Evolutionary conservation across 2,113 vertebrate genomes (phyloP).

Genomic region (Otocyon megalotis): DNA sequence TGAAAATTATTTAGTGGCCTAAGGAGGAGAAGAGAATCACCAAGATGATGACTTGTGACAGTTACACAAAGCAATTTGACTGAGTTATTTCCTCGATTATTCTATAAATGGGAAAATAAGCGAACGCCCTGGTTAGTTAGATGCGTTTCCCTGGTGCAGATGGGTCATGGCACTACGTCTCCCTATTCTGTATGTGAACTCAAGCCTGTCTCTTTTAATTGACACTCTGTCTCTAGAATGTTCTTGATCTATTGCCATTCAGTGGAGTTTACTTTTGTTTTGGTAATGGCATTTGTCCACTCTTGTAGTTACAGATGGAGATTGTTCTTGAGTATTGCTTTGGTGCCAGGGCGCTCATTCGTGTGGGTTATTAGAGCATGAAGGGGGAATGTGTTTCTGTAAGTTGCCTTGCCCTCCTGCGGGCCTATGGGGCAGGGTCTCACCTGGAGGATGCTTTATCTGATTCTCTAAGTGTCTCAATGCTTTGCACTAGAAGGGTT

Average conservation of each 20-base stretch:
- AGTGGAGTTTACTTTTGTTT: slow-evolving; percentile 17
- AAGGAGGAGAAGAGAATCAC: slow-evolving; percentile 1
- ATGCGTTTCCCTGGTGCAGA: not conserved
- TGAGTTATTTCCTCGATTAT: slow-evolving; percentile 63
- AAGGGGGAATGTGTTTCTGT: not conserved
- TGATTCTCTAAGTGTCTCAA: not conserved
- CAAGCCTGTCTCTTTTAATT: slow-evolving; percentile 41
- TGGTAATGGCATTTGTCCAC: not conserved
- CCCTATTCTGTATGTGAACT: not conserved
- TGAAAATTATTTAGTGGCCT: slow-evolving; percentile 62
- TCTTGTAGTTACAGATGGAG: not conserved
- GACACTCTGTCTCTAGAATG: not conserved
- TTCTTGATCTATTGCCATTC: slow-evolving; percentile 51
- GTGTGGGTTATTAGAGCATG: not conserved
- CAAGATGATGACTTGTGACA: slow-evolving; percentile 60
- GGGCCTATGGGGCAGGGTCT: not conserved
- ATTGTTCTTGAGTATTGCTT: not conserved
- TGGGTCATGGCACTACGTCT: not conserved
- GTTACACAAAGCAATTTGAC: slow-evolving; percentile 54
- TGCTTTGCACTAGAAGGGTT: not conserved
- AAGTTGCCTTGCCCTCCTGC: not conserved
- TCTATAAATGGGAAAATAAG: not conserved
- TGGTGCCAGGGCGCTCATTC: not conserved
- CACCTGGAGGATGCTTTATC: not conserved
- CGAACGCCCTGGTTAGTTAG: not conserved